phyloP scores from a whole-genome alignment of 2,113 vertebrate genomes.

The Prunella fulvescens region DNA sequence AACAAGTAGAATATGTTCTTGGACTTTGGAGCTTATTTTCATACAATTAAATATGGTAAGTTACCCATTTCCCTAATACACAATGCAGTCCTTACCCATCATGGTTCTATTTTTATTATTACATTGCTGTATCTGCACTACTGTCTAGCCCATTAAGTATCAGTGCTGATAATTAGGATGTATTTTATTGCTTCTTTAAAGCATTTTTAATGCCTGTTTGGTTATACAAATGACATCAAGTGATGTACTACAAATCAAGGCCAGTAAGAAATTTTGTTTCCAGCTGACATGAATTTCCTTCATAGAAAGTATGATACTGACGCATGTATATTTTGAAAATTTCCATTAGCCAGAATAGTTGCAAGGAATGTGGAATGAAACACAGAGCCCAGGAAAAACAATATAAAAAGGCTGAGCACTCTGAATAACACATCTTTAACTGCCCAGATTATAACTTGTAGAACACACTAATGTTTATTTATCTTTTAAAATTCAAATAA shows the following conservation, averaged over 20 bases:
- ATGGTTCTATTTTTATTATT: neutral
- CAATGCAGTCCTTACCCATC: neutral
- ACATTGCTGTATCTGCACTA: neutral
- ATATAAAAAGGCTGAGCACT: neutral
- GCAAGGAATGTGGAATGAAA: constrained; percentile 21
- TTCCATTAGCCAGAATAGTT: neutral
- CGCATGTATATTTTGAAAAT: neutral
- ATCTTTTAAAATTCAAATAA: constrained; percentile 36
- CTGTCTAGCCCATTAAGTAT: neutral
- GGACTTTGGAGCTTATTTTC: neutral
- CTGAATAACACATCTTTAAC: neutral
- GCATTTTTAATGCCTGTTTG: neutral
- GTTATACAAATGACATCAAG: neutral
- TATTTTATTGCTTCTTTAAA: neutral
- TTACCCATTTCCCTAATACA: neutral
- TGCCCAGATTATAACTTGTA: neutral
- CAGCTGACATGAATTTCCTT: neutral
- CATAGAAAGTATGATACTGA: neutral
- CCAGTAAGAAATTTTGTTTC: neutral
- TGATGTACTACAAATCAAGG: neutral
- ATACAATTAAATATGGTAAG: neutral
- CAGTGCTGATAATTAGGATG: neutral
- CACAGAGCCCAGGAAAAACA: constrained; percentile 12
- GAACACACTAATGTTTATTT: constrained; percentile 7
- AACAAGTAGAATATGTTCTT: neutral